Base-by-base conservation (phyloP, 2,888 invertebrate genomes). In the Amiota minor region DNA sequence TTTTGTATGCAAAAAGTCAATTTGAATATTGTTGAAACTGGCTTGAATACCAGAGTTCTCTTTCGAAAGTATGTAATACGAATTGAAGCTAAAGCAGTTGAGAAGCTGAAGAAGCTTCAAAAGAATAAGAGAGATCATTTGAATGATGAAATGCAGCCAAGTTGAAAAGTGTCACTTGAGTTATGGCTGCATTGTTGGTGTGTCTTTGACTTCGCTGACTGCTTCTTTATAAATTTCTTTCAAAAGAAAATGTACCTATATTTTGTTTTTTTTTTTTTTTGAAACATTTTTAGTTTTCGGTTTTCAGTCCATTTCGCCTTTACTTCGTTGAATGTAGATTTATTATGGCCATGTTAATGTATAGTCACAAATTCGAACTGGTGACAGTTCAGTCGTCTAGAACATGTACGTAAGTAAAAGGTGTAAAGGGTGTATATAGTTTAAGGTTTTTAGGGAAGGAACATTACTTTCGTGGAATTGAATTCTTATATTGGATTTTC, bases 161-260 rank as follows among this genome's bases (percentile, higher is more conserved):
- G 86, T 86, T 87, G 85, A 88, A 87, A 87, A 88, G 87, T 87
- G 87, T 88, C 88, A 88, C 88, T 87, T 88, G 88, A 87, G 87
- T 87, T 88, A 87, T 88, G 86, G 86, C 82, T 85, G 82, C 87
- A 88, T 88, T 88, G 88, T 87, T 82, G 53, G 35, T 35, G 35
- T 35, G 35, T 35, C 6, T 35, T 35, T 35, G 35, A 35, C 35
- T 20, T 59, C 18, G 23, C 59, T 59, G 59, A 12, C 59, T 59
- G 16, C 50, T 67, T 47, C 65, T 67, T 65, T 65, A 23, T 23
- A 23, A 49, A 47, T 65, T 65, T 47, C 49, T 49, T 59, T 59
- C 18, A 20, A 59, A 59, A 59, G 10, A 20, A 20, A 20, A 20
- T 59, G 16, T 16, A 59, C 12, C 20, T 59, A 20, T 59, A 20